These are phyloP conservation scores for Lapara coniferarum DNA, from an alignment of 2,888 invertebrate genomes.

Conservation along the genomic window DNA sequence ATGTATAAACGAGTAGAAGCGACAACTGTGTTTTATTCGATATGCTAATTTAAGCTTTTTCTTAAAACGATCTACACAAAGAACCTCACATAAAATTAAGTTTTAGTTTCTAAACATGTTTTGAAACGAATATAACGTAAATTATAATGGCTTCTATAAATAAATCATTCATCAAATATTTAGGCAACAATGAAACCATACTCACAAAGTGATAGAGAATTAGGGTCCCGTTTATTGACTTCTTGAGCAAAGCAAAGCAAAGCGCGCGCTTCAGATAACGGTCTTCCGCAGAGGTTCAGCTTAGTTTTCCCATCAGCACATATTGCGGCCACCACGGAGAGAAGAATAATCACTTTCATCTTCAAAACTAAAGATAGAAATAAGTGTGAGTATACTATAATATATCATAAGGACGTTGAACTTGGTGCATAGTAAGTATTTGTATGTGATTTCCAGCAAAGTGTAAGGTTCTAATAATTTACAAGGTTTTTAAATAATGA, in stretches of 20 bases:
- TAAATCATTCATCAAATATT: neutral
- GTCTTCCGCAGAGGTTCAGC: slow-evolving; percentile 51
- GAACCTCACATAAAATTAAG: too few species aligned
- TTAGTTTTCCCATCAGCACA: neutral
- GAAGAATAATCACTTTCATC: neutral
- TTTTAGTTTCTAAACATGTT: too few species aligned
- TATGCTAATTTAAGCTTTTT: slow-evolving; percentile 5
- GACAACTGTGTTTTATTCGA: slow-evolving; percentile 4
- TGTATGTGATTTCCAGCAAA: too few species aligned
- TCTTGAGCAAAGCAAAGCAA: slow-evolving; percentile 49
- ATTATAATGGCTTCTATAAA: neutral
- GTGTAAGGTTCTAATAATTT: too few species aligned
- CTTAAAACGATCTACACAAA: neutral
- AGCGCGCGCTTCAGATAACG: slow-evolving; percentile 52
- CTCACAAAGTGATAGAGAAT: neutral
- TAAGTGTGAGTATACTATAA: neutral
- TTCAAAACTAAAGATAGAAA: neutral
- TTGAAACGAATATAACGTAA: neutral
- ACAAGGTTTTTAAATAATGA: too few species aligned
- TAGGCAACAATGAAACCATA: neutral
- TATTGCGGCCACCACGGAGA: neutral
- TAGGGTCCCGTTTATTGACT: slow-evolving; percentile 43
- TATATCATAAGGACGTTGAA: neutral
- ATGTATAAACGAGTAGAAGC: neutral
- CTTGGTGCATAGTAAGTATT: too few species aligned